A percentile compares a stretch with the other conserved stretches of the same genome.
These are phyloP conservation scores for Leptothorax acervorum DNA, from an alignment of 2,888 invertebrate genomes.

Conservation along the genomic window DNA sequence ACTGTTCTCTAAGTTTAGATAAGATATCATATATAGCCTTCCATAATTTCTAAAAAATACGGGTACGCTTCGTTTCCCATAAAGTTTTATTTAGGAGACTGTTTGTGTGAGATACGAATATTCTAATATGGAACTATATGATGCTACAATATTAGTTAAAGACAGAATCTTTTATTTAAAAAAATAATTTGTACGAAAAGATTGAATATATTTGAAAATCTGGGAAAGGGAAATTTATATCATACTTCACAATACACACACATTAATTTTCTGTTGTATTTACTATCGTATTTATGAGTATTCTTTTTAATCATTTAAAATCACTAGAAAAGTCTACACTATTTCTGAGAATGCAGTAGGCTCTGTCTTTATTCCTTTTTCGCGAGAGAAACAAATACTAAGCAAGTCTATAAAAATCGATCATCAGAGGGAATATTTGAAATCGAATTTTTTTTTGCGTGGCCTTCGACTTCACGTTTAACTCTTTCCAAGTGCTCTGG, in stretches of 20 bases:
- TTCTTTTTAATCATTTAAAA: neutral
- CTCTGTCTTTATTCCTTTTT: neutral
- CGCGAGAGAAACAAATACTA: neutral
- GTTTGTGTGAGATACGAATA: neutral
- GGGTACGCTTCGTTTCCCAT: neutral
- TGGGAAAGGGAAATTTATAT: neutral
- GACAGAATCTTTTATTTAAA: neutral
- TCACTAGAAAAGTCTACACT: neutral
- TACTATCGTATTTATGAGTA: neutral
- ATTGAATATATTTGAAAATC: neutral
- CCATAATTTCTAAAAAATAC: neutral
- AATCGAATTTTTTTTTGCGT: conserved; percentile 17
- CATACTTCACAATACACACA: neutral
- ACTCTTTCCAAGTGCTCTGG: neutral
- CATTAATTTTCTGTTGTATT: neutral
- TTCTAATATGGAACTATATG: neutral
- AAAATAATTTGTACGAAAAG: neutral
- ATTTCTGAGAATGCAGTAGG: neutral
- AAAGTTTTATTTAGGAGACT: neutral
- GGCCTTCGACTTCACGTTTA: neutral
- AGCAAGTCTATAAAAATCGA: neutral
- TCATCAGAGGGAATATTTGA: neutral
- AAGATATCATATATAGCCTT: neutral
- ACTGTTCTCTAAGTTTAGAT: neutral
- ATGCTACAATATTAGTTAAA: neutral